Evolutionary conservation across 2,797 vertebrate genomes (phyloP).

Genomic region (Dromococcyx pavoninus): DNA sequence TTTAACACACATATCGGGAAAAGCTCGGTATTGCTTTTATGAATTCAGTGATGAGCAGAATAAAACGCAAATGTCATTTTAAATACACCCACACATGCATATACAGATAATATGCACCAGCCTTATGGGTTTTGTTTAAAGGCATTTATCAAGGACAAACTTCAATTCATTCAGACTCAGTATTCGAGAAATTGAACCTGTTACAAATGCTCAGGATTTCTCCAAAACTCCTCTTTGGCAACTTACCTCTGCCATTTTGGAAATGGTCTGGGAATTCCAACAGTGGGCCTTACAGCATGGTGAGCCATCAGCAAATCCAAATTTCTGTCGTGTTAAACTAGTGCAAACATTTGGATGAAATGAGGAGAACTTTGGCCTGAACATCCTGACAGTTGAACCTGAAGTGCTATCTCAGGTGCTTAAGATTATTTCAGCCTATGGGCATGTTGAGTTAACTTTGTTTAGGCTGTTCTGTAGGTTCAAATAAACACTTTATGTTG

Average conservation of each 20-base stretch:
- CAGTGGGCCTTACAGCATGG: neutral
- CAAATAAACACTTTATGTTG: neutral
- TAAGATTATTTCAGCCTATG: neutral
- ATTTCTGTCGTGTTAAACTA: neutral
- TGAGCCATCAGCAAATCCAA: neutral
- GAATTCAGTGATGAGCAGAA: slow-evolving; percentile 8
- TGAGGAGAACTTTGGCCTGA: neutral
- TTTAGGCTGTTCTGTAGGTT: neutral
- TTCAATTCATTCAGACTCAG: neutral
- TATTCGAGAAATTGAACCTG: neutral
- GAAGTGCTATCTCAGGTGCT: neutral
- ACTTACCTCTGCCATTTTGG: neutral
- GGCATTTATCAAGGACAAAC: neutral
- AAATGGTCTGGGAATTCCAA: neutral
- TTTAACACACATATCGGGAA: slow-evolving; percentile 1
- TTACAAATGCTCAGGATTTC: neutral
- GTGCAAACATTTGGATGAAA: neutral
- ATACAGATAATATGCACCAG: neutral
- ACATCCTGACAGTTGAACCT: neutral
- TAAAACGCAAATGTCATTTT: neutral
- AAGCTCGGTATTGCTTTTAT: slow-evolving; percentile 2
- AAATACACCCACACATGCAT: neutral
- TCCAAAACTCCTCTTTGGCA: neutral
- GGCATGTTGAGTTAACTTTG: neutral
- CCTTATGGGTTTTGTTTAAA: neutral